These are phyloP conservation scores for Climacteris rufus DNA, from an alignment of 2,113 vertebrate genomes.

Conservation along the genomic window DNA sequence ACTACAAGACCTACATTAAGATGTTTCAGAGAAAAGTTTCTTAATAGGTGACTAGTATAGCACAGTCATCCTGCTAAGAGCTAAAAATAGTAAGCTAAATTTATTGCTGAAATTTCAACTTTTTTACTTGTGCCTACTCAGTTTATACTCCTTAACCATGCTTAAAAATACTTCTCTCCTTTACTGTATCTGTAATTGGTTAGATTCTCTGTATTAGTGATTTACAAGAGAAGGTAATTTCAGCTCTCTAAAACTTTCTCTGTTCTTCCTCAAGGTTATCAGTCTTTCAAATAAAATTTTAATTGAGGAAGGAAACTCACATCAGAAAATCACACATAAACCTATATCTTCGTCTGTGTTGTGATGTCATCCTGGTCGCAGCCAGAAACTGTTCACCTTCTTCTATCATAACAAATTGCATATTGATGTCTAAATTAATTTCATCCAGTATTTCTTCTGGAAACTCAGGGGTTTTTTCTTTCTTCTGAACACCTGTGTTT, in stretches of 20 bases:
- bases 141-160: background rate
- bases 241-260: background rate
- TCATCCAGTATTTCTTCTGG: conserved; percentile 11
- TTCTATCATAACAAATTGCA: conserved; percentile 31
- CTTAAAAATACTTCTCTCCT: background rate
- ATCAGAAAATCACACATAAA: conserved; percentile 16
- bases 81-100: background rate
- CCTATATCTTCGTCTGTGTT: conserved; percentile 18
- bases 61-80: background rate
- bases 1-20: background rate
- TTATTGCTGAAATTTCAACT: background rate
- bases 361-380: background rate
- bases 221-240: background rate
- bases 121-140: background rate
- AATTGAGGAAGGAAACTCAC: conserved; percentile 28
- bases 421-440: conserved; percentile 20
- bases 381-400: conserved; percentile 1
- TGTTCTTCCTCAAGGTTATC: background rate
- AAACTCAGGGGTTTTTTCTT: background rate
- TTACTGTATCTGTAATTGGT: background rate
- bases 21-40: background rate
- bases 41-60: background rate
- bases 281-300: background rate
- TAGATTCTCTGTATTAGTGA: background rate
- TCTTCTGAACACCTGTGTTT: conserved; percentile 25